phyloP scores from a whole-genome alignment of 2,888 invertebrate species.

The Zhuqinia jingwanae region DNA sequence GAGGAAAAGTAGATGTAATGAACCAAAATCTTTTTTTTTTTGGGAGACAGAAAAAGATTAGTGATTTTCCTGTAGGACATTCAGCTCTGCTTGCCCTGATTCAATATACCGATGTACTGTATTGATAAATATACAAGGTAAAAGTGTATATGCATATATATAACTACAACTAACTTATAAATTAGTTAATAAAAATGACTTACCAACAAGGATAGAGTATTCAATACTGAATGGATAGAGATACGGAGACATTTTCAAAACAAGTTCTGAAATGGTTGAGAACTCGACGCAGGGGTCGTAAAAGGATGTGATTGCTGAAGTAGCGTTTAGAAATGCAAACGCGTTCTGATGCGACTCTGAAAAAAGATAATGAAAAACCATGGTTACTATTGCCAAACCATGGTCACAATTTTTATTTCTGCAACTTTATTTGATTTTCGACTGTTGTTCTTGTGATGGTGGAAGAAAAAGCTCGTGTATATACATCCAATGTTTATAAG shows the following conservation, averaged over 20 bases:
- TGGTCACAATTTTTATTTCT: no score
- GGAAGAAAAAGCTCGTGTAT: no score
- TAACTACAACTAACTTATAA: no score
- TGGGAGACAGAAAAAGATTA: not conserved
- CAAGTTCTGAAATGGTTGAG: conserved; percentile 80
- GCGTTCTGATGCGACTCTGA: conserved; percentile 80
- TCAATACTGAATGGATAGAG: conserved; percentile 91
- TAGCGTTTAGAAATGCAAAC: conserved; percentile 81
- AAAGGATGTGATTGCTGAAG: conserved; percentile 79
- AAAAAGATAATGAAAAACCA: conserved; percentile 42
- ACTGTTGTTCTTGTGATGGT: no score
- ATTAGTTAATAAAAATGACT: conserved; percentile 78
- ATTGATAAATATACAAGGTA: not conserved
- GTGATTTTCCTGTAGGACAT: conserved; percentile 8
- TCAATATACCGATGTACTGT: no score
- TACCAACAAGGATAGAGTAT: conserved; percentile 89
- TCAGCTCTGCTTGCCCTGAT: not conserved
- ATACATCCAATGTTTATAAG: no score
- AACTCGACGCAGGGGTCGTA: conserved; percentile 79
- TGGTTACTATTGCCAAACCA: not conserved
- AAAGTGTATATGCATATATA: no score
- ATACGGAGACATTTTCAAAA: conserved; percentile 86
- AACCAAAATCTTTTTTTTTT: conserved; percentile 17
- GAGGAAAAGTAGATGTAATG: not conserved
- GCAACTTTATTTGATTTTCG: no score